Evolutionary conservation across 2,113 vertebrate genomes (phyloP).

Genomic region (Podocnemis expansa): DNA sequence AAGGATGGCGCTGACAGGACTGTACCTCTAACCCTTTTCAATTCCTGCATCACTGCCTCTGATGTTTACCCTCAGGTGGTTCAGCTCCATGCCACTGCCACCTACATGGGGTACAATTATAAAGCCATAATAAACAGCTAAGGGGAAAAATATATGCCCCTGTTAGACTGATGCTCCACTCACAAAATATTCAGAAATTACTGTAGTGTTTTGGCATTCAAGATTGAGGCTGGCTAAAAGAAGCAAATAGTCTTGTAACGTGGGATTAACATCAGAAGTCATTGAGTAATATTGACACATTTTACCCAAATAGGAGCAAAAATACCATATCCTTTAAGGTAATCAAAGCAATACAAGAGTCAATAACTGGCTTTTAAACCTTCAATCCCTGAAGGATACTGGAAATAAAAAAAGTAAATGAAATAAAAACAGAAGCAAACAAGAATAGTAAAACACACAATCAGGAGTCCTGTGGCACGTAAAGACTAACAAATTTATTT

Average conservation of each 20-base stretch:
- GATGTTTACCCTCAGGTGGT: neutral
- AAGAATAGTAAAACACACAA: too few species aligned
- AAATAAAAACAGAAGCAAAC: neutral
- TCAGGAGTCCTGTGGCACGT: too few species aligned
- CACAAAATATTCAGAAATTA: neutral
- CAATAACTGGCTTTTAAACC: neutral
- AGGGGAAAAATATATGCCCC: neutral
- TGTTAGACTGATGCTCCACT: neutral
- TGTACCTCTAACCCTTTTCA: fast-evolving
- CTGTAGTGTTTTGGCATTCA: too few species aligned
- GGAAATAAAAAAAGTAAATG: neutral
- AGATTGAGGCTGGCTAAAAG: too few species aligned
- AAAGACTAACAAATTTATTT: too few species aligned
- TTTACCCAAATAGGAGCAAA: neutral
- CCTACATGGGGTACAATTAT: neutral
- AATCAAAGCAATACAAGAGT: neutral
- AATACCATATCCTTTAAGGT: neutral
- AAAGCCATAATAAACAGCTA: neutral
- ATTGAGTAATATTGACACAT: neutral
- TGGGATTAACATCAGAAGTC: too few species aligned
- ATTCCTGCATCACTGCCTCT: neutral
- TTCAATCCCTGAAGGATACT: neutral
- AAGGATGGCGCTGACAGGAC: too few species aligned
- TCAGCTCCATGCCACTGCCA: neutral
- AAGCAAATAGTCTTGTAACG: too few species aligned